Evolutionary conservation across 2,113 vertebrate genomes (phyloP), one percentile per base, ranked within the genome.

Genomic region (Xerus inauris): DNA sequence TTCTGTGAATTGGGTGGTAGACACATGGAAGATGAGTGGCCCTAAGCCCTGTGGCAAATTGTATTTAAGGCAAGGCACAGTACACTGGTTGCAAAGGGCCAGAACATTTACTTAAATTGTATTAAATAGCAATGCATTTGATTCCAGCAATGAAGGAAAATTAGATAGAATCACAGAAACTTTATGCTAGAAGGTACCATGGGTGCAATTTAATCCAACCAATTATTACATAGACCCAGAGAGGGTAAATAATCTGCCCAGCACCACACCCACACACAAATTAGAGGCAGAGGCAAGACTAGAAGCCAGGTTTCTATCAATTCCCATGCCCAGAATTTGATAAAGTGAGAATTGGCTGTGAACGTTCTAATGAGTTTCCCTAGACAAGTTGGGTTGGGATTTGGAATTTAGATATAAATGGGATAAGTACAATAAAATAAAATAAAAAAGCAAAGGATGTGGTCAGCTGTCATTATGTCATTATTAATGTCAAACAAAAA

Each of bases 111-210:
- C 40, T 49, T 69, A 79, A 71, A 69, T 20, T 49, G 88, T 19
- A 59, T 38, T 45, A 71, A 47, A 4, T 73, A 22, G 62, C 49
- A 94, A 17, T 95, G 47, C 75, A 59, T 96, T 76, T 91, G 14
- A 96, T 76, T 90, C 51, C 9, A 84, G 32, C 71, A 85, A 49
- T 76, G 45, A 91, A 76, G 85, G 71, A 91, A 96, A 88, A 94
- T 54, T 42, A 59, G 64, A 95, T 42, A 59, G 64, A 94, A 80
- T 84, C 71, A 81, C 3, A 69, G 76, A 80, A 77, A 73, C 22
- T 38, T 64, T 8, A 1, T 89, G 17, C 22, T 96, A 8, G 47
- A 84, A 71, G 30, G 30, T 90, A 71, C 20, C 30, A 14, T 76
- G 32, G 30, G 51, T 92, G 35, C 40, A 51, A 75, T 81, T 87